Conservation (phyloP, 2,113 vertebrate species). For the Galemys pyrenaicus region DNA sequence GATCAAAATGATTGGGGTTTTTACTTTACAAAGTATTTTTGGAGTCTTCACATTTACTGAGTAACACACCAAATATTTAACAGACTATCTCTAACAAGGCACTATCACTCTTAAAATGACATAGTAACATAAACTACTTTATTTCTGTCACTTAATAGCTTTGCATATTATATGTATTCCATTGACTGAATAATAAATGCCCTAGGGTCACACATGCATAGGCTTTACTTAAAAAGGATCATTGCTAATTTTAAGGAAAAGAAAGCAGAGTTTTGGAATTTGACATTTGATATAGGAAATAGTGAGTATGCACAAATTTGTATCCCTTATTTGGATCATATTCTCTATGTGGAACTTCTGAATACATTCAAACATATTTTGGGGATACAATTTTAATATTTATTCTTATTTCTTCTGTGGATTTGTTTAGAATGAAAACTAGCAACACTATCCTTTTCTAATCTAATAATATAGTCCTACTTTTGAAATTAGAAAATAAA, state of each 20-base stretch:
- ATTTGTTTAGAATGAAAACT: neutral
- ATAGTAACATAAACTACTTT: neutral
- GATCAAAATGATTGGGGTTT: neutral
- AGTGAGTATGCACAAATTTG: neutral
- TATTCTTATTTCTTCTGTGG: neutral
- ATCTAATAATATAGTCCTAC: neutral
- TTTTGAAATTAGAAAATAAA: slow-evolving; percentile 47
- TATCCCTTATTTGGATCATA: neutral
- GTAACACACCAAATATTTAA: neutral
- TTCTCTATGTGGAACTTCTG: neutral
- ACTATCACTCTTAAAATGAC: neutral
- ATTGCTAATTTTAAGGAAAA: slow-evolving; percentile 20
- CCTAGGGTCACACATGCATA: neutral
- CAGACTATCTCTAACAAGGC: neutral
- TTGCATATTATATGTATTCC: neutral
- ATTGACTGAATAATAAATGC: neutral
- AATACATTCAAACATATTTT: neutral
- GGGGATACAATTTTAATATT: neutral
- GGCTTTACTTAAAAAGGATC: slow-evolving; percentile 3
- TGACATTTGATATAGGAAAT: neutral
- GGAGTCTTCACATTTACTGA: neutral
- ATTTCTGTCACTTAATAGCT: neutral
- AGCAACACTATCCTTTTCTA: slow-evolving; percentile 10
- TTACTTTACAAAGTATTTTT: slow-evolving; percentile 35
- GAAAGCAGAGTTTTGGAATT: slow-evolving; percentile 10